Evolutionary conservation across 1,140 invertebrate species (phyloP).

Genomic region (Cotesia glomerata): DNA sequence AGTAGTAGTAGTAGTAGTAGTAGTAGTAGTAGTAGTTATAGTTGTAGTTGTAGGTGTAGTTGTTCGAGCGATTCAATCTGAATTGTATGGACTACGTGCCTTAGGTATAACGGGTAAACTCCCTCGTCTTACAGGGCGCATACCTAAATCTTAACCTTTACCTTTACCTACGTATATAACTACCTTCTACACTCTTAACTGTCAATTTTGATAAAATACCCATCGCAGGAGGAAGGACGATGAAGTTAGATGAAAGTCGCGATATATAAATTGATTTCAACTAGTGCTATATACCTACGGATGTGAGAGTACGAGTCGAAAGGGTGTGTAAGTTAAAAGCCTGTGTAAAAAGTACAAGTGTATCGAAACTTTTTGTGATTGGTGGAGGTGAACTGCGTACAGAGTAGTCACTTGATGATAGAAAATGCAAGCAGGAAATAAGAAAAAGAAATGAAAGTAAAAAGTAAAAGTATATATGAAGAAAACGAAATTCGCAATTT

Average conservation of each 20-base stretch:
- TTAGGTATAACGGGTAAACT: conserved; percentile 23
- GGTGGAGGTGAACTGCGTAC: no score
- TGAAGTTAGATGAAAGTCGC: background rate
- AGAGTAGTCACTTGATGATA: no score
- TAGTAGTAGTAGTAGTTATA: no score
- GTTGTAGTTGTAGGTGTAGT: no score
- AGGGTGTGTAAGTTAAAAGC: no score
- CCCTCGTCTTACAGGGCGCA: background rate
- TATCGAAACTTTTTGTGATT: background rate
- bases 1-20: background rate
- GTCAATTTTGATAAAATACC: conserved; percentile 11
- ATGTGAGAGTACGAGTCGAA: no score
- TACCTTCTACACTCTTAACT: conserved; percentile 13
- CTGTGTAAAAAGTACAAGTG: background rate
- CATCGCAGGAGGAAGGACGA: background rate
- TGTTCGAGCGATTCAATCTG: conserved; percentile 28
- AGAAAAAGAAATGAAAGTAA: background rate
- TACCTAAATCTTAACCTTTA: background rate
- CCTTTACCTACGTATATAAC: background rate
- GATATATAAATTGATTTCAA: conserved; percentile 22
- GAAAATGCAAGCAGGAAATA: background rate
- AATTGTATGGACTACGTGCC: conserved; percentile 38
- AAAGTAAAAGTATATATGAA: background rate
- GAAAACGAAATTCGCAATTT: background rate
- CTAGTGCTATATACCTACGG: background rate